Conservation (phyloP, 2,888 invertebrate genomes). For the Campopleginae sp. region DNA sequence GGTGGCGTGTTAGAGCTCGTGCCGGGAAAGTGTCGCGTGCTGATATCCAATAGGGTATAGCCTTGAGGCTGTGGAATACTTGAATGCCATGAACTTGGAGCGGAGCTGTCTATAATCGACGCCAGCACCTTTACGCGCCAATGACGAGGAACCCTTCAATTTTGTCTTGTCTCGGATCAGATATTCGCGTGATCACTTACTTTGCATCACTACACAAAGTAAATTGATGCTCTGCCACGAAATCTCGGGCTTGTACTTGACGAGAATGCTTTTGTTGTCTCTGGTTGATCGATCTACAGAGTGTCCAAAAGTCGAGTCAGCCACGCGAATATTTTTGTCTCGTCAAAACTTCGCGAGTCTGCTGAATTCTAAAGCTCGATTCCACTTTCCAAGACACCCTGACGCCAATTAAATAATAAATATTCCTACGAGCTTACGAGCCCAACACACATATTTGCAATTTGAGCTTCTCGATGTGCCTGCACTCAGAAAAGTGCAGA, state of each 20-base stretch:
- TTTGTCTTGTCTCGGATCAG: constrained; percentile 15
- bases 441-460: background rate
- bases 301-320: background rate
- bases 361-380: background rate
- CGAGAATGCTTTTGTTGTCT: constrained; percentile 21
- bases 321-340: background rate
- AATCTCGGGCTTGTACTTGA: constrained; percentile 19
- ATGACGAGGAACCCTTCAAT: constrained; percentile 43
- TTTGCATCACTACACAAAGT: constrained; percentile 44
- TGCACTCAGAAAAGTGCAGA: constrained; percentile 1
- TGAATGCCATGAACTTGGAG: constrained; percentile 24
- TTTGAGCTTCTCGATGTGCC: background rate
- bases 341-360: background rate
- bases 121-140: constrained; percentile 38
- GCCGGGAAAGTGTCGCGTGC: constrained; percentile 61
- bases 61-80: constrained; percentile 40
- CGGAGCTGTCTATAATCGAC: constrained; percentile 54
- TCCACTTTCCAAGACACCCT: background rate
- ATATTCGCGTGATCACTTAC: constrained; percentile 55
- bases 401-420: background rate
- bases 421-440: background rate
- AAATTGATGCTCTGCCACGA: constrained; percentile 41
- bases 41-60: constrained; percentile 59
- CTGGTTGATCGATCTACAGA: constrained; percentile 25
- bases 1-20: constrained; percentile 24